These are phyloP conservation scores for Phyto melanocephala DNA, from an alignment of 2,888 invertebrate species.

Conservation along the genomic window DNA sequence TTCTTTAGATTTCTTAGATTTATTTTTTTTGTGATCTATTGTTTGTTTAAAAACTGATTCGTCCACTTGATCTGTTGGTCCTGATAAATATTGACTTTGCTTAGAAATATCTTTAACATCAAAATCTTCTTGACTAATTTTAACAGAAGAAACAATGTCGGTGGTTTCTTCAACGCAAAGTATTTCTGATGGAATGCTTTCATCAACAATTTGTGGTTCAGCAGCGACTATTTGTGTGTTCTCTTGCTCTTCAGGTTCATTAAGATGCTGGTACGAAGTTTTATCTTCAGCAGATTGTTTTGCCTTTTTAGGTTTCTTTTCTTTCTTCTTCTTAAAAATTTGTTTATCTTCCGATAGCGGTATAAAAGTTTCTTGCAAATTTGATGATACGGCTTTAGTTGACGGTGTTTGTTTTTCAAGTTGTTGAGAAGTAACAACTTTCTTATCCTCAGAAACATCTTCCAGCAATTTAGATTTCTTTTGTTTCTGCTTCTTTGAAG, in stretches of 20 bases:
- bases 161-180: background rate
- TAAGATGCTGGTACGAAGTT: background rate
- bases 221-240: background rate
- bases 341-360: background rate
- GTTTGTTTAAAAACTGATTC: background rate
- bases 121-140: background rate
- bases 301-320: background rate
- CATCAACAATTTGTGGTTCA: background rate
- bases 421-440: too few species aligned
- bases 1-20: background rate
- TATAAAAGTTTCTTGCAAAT: background rate
- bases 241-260: background rate
- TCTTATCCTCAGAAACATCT: too few species aligned
- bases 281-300: background rate
- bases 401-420: background rate
- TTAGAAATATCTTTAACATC: background rate
- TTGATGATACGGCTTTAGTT: background rate
- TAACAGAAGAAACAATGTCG: background rate
- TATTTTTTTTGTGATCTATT: conserved; percentile 5
- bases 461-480: too few species aligned
- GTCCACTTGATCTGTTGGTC: background rate
- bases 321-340: conserved; percentile 9
- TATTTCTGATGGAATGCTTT: background rate
- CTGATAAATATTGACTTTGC: background rate
- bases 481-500: too few species aligned